phyloP scores from a whole-genome alignment of 2,888 invertebrate genomes.

The Rhaphigaster nebulosa region DNA sequence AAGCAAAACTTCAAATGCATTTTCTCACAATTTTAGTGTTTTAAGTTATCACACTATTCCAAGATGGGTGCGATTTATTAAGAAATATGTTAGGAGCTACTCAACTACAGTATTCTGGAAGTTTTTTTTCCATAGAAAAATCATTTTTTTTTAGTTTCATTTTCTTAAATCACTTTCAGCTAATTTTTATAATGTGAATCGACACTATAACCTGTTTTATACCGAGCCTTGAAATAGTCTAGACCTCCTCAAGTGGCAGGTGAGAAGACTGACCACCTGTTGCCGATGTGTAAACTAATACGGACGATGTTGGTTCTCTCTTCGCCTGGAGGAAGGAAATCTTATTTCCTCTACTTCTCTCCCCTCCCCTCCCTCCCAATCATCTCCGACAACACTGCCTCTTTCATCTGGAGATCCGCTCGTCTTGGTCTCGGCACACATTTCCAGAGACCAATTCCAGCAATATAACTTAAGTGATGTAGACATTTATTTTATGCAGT shows the following conservation, averaged over 20 bases:
- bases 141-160: no score
- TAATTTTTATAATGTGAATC: background rate
- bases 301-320: slow-evolving; percentile 13
- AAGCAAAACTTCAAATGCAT: no score
- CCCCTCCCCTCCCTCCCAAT: background rate
- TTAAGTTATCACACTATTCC: no score
- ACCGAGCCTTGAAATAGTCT: background rate
- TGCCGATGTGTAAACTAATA: slow-evolving; percentile 33
- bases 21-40: no score
- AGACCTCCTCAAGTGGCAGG: background rate
- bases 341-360: slow-evolving; percentile 3
- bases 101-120: no score
- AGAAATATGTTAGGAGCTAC: no score
- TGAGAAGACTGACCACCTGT: slow-evolving; percentile 29
- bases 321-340: slow-evolving; percentile 3
- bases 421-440: background rate
- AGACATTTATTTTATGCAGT: background rate
- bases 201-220: background rate
- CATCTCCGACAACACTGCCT: background rate
- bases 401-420: slow-evolving; percentile 8
- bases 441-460: background rate
- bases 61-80: no score
- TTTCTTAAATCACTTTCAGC: background rate
- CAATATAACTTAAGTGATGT: background rate
- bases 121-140: no score